These are phyloP conservation scores for Sepiola atlantica DNA, from an alignment of 2,888 invertebrate species.

Conservation along the genomic window DNA sequence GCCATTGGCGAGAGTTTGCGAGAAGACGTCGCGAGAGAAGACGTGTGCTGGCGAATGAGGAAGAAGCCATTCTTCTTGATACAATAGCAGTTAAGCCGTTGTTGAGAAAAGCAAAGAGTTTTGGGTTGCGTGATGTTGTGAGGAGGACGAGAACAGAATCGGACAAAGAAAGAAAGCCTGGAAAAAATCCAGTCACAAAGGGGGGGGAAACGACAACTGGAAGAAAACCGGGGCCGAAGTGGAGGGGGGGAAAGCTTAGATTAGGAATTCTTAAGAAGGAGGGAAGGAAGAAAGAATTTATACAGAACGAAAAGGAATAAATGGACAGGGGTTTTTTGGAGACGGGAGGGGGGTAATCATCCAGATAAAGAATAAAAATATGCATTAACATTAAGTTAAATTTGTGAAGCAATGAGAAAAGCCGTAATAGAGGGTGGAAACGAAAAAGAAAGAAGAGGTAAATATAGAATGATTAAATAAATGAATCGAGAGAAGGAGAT, in stretches of 20 bases:
- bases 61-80: not conserved
- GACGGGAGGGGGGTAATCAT: too few relatives aligned
- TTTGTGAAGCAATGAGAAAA: not conserved
- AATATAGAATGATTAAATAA: too few relatives aligned
- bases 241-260: not conserved
- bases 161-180: not conserved
- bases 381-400: not conserved
- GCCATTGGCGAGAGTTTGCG: conserved; percentile 32
- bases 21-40: not conserved
- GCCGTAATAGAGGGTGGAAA: not conserved
- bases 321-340: not conserved
- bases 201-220: not conserved
- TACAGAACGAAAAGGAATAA: not conserved
- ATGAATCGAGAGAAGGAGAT: too few relatives aligned
- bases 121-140: not conserved
- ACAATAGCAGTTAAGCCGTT: not conserved
- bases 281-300: not conserved
- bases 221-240: not conserved
- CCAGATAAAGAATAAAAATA: too few relatives aligned
- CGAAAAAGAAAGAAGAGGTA: not conserved
- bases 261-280: not conserved
- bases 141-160: not conserved
- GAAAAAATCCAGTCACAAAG: not conserved
- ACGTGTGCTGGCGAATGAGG: not conserved
- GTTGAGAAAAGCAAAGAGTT: not conserved